phyloP scores from a whole-genome alignment of 2,797 vertebrate genomes.

The Spea hammondii region DNA sequence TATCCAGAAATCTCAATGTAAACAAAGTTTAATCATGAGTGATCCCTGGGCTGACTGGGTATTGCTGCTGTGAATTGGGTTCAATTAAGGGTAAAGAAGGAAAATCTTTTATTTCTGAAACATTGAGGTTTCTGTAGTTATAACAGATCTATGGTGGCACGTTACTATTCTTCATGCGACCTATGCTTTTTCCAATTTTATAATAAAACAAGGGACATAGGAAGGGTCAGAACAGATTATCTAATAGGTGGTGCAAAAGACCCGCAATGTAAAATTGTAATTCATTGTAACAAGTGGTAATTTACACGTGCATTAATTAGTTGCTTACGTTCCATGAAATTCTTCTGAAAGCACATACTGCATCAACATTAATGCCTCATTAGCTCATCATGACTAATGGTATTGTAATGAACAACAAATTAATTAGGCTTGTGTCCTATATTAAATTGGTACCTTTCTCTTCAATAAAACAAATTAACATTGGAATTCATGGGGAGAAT shows the following conservation, averaged over 20 bases:
- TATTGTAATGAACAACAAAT: conserved; percentile 54
- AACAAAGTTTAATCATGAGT: too few species aligned
- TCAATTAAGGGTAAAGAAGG: too few species aligned
- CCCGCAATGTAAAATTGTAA: conserved; percentile 40
- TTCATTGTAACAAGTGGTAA: conserved; percentile 42
- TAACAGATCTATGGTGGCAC: too few species aligned
- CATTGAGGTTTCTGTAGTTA: too few species aligned
- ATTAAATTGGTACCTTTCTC: conserved; percentile 51
- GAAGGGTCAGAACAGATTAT: conserved; percentile 1
- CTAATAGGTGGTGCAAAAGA: conserved; percentile 31
- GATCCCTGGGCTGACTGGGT: too few species aligned
- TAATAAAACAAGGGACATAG: not conserved
- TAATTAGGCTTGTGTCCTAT: conserved; percentile 50
- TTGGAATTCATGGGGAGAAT: conserved; percentile 43
- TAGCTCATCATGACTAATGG: conserved; percentile 53
- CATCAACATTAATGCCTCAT: conserved; percentile 50
- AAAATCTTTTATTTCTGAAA: too few species aligned
- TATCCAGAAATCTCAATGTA: too few species aligned
- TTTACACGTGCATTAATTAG: conserved; percentile 48
- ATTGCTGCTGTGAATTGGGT: too few species aligned
- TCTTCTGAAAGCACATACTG: conserved; percentile 49
- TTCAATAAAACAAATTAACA: conserved; percentile 52
- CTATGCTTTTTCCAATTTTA: too few species aligned
- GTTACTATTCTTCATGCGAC: too few species aligned
- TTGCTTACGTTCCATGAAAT: conserved; percentile 51